Percentiles rank a stretch among this genome's conserved stretches.
phyloP scores from a whole-genome alignment of 1,140 invertebrate species.

The Musca domestica region DNA sequence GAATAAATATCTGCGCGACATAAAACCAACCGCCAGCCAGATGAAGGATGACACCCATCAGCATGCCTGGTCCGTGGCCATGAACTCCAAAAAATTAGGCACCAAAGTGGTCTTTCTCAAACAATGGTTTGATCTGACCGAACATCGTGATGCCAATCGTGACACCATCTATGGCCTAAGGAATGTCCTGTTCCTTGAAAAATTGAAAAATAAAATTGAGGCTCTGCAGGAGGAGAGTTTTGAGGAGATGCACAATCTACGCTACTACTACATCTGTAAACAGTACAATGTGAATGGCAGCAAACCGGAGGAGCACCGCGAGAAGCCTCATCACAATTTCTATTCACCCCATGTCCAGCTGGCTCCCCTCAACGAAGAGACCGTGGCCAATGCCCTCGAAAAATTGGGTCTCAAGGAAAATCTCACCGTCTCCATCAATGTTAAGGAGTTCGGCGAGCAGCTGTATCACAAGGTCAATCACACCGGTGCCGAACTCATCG shows the following conservation, averaged over 20 bases:
- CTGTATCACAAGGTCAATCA: slow-evolving; percentile 40
- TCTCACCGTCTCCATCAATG: slow-evolving; percentile 25
- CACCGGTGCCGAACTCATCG: slow-evolving; percentile 40
- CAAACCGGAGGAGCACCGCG: neutral
- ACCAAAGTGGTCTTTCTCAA: slow-evolving; percentile 41
- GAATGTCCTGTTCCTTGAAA: slow-evolving; percentile 39
- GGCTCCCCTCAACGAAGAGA: slow-evolving; percentile 34
- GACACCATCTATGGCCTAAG: slow-evolving; percentile 37
- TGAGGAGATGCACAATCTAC: slow-evolving; percentile 42
- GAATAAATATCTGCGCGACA: neutral
- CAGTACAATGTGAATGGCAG: slow-evolving; percentile 32
- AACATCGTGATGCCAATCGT: slow-evolving; percentile 18
- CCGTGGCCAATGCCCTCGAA: slow-evolving; percentile 24
- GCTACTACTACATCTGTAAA: slow-evolving; percentile 40
- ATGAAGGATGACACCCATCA: neutral
- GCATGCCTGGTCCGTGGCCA: slow-evolving; percentile 1
- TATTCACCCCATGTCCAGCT: neutral
- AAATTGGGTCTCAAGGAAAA: neutral
- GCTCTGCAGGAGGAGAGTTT: slow-evolving; percentile 34
- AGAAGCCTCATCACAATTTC: neutral
- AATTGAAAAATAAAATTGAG: slow-evolving; percentile 31
- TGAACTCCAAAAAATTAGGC: slow-evolving; percentile 25
- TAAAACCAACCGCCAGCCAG: neutral
- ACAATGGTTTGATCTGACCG: slow-evolving; percentile 36
- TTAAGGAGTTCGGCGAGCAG: slow-evolving; percentile 36